phyloP scores from a whole-genome alignment of 2,797 vertebrate genomes.

The Cyclura pinguis region DNA sequence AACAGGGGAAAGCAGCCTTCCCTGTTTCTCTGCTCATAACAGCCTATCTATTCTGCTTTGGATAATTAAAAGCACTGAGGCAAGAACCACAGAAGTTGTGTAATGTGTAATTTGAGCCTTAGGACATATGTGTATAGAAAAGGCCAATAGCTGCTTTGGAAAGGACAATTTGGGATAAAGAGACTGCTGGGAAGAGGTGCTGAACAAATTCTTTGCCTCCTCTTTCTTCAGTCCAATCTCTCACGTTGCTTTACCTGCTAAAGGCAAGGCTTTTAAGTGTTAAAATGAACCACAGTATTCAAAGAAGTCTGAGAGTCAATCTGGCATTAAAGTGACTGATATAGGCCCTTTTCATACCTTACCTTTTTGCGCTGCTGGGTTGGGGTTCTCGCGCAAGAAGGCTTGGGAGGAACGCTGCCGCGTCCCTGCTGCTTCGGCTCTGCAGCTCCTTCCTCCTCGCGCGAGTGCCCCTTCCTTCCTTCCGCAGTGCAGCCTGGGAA shows the following conservation, averaged over 20 bases:
- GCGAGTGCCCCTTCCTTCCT: too few relatives aligned
- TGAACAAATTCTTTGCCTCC: not conserved
- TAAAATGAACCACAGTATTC: not conserved
- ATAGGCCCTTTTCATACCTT: too few relatives aligned
- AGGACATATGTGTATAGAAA: not conserved
- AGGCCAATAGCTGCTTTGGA: not conserved
- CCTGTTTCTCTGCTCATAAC: not conserved
- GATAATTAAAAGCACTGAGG: not conserved
- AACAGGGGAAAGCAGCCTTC: not conserved
- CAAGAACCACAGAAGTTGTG: not conserved
- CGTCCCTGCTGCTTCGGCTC: too few relatives aligned
- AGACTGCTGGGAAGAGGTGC: not conserved
- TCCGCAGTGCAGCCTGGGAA: too few relatives aligned
- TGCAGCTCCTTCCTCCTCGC: too few relatives aligned
- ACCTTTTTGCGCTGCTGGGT: too few relatives aligned
- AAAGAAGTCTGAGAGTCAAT: too few relatives aligned
- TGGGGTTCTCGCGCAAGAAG: too few relatives aligned
- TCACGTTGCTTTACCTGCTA: not conserved
- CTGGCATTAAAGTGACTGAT: not conserved
- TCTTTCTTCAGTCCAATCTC: not conserved
- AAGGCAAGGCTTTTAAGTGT: not conserved
- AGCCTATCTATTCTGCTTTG: not conserved
- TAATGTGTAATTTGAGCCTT: not conserved
- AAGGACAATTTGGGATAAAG: not conserved
- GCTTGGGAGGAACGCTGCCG: too few relatives aligned